Evolutionary conservation across 2,888 invertebrate genomes (phyloP).

Genomic region (Polyploca ridens): DNA sequence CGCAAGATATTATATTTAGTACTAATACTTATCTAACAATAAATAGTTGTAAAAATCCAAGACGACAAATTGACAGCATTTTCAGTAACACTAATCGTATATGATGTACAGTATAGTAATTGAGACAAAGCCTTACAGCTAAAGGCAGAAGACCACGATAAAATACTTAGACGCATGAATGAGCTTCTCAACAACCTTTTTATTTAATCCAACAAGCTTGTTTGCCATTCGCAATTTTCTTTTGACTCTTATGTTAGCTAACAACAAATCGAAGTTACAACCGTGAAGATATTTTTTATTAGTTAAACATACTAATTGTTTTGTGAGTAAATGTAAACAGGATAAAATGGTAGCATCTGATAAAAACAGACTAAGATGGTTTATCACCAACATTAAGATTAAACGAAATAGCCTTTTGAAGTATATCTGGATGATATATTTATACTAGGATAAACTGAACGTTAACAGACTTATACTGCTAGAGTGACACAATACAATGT

Average conservation of each 20-base stretch:
- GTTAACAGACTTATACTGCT: background rate
- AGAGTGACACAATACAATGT: background rate
- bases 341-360: background rate
- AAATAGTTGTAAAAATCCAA: constrained; percentile 70
- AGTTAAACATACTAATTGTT: background rate
- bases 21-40: constrained; percentile 56
- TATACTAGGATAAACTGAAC: background rate
- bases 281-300: background rate
- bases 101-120: constrained; percentile 67
- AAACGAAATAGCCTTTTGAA: too few species aligned
- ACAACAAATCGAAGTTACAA: background rate
- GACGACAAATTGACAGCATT: constrained; percentile 82
- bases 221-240: background rate
- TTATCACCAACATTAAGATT: too few species aligned
- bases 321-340: background rate
- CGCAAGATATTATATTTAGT: constrained; percentile 50
- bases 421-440: background rate
- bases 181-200: background rate
- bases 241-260: background rate
- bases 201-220: background rate
- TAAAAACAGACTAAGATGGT: too few species aligned
- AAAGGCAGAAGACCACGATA: constrained; percentile 60
- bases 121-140: constrained; percentile 72
- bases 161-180: constrained; percentile 32
- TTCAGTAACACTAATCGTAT: constrained; percentile 70